Evolutionary conservation across 2,113 vertebrate species (phyloP), one percentile per base, ranked within the genome.

Genomic region (Ophiodon elongatus): DNA sequence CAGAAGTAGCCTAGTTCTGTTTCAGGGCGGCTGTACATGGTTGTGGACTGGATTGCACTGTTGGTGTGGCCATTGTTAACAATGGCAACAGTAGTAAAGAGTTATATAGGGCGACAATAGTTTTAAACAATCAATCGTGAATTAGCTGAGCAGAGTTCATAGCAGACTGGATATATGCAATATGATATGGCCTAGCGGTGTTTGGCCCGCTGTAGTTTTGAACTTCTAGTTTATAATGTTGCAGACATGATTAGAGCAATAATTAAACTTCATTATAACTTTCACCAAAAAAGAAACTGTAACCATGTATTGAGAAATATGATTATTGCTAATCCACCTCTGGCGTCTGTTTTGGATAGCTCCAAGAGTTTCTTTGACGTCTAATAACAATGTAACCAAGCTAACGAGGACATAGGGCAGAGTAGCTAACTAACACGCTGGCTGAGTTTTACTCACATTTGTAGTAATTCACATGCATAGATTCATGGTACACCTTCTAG

Each of bases 1-100:
- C 79, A 89, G 72, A 88, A 89, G 88, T 92, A 91, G 77, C 91
- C 90, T 76, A 84, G 84, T 88, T 93, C 88, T 89, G 83, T 91
- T 88, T 80, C 77, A 88, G 84, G 73, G 73, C 29, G 41, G 73
- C 80, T 92, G 89, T 83, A 86, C 89, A 85, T 89, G 85, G 56
- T 79, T 73, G 75, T 72, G 60, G 80, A 89, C 74, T 77, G 57
- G 71, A 68, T 89, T 29, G 47, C 66, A 63, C 64, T n/a, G 1
- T 88, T 52, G 27, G 45, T 79, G 81, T 64, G 62, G 73, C 31
- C 33, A 52, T 82, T 77, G 76, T 86, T 82, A 67, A 76, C 85
- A 79, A 25, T 73, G 47, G 59, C 41, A 37, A n/a, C 59, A 72
- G 62, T 72, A n/a, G 15, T 7, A 33, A 29, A 29, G 14, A 65